These are phyloP conservation scores for Sinotaia quadrata DNA, from an alignment of 2,888 invertebrate species.

Conservation along the genomic window DNA sequence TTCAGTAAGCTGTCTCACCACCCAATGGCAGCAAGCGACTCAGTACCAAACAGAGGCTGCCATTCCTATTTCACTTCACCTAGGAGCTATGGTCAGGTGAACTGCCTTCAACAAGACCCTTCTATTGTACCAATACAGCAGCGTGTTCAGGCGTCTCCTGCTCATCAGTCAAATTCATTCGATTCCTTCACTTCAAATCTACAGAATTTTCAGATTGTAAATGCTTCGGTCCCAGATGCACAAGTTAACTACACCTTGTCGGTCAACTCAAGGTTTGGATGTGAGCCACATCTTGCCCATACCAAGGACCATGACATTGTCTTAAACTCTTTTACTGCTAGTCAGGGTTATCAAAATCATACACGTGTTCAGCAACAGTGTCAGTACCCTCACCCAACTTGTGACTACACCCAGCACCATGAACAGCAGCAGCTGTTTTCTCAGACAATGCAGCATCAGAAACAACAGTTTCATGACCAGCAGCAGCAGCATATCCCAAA, in stretches of 20 bases:
- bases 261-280: background rate
- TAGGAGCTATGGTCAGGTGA: too few relatives aligned
- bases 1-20: too few relatives aligned
- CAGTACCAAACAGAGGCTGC: too few relatives aligned
- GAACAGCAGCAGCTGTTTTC: background rate
- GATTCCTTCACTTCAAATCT: too few relatives aligned
- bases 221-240: background rate
- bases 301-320: background rate
- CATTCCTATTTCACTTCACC: too few relatives aligned
- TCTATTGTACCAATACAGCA: too few relatives aligned
- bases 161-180: too few relatives aligned
- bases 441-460: conserved; percentile 1
- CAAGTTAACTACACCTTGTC: background rate
- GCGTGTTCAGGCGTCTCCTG: too few relatives aligned
- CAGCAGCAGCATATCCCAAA: conserved; percentile 21
- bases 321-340: background rate
- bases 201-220: too few relatives aligned
- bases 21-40: too few relatives aligned
- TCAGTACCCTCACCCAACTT: background rate
- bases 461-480: conserved; percentile 2
- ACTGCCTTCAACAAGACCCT: too few relatives aligned
- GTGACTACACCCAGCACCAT: background rate
- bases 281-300: background rate
- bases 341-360: background rate
- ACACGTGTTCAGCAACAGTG: too few relatives aligned